Evolutionary conservation across 2,797 vertebrate species (phyloP), one percentile per base, ranked within the genome.

Genomic region (Rallus crepitans): DNA sequence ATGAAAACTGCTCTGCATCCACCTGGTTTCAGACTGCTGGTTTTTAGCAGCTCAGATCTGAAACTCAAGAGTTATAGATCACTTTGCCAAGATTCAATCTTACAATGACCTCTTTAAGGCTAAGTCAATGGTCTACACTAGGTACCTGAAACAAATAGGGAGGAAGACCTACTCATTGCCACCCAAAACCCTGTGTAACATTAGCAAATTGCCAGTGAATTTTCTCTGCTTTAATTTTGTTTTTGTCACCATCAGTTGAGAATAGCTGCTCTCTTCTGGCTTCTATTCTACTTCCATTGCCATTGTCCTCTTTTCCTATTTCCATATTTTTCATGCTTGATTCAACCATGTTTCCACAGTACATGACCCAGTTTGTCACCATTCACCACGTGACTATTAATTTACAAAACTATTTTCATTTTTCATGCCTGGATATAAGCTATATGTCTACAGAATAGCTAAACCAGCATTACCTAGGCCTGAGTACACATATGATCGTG

Each of bases 371-470:
- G 39, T 70, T 42, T 70, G 25, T 82, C 60, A 55, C 70, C 57
- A 31, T 61, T 79, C 5, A 11, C 59, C 64, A 63, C 4, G 39
- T 69, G 42, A 53, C 40, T 53, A 37, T 55, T 40, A 80, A 66
- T 93, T 87, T 87, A 56, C 70, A 76, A 60, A 21, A 35, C n/a
- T 70, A 40, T 71, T 80, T 90, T 27, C 31, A 66, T 93, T 96
- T 45, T 92, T 90, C 77, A 28, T 80, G 61, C 82, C 12, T 78
- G 57, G 66, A 70, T 80, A 21, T 35, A 55, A 73, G 87, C 50
- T 63, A 64, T 39, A 69, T 13, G 53, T 16, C 75, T 65, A 19
- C 33, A 50, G 47, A 68, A 57, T 25, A 80, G 48, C 81, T 75
- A 87, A 79, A 68, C 65, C 60, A 90, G 64, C 71, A 64, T 27